Evolutionary conservation across 2,888 invertebrate genomes (phyloP).

Genomic region (Neoitamus cyanurus): DNA sequence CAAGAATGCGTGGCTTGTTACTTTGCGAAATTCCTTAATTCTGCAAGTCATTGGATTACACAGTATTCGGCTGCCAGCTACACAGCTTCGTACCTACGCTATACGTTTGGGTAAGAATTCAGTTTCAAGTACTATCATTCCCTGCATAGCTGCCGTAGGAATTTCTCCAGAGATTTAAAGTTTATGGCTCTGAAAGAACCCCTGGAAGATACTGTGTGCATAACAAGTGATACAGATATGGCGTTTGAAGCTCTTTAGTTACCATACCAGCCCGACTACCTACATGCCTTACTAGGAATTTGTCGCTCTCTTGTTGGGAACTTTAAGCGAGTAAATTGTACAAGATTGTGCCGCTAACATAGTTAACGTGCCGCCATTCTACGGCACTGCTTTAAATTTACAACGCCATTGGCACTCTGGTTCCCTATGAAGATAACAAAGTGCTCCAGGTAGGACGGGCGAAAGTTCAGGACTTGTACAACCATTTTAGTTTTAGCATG

Average conservation of each 20-base stretch:
- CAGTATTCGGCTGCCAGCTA: neutral
- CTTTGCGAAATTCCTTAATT: constrained; percentile 35
- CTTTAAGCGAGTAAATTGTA: constrained; percentile 34
- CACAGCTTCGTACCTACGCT: neutral
- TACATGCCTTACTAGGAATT: constrained; percentile 38
- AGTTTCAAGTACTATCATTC: constrained; percentile 39
- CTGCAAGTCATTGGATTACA: constrained; percentile 26
- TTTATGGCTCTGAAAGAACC: constrained; percentile 35
- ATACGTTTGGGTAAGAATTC: constrained; percentile 14
- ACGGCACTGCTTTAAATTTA: constrained; percentile 25
- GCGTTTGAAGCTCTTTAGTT: constrained; percentile 12
- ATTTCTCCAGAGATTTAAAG: constrained; percentile 44
- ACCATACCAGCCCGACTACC: neutral
- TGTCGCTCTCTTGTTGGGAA: constrained; percentile 32
- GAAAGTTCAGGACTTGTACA: constrained; percentile 3
- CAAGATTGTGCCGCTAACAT: constrained; percentile 41
- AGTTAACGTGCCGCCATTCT: constrained; percentile 36
- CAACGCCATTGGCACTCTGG: constrained; percentile 35
- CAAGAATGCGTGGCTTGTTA: constrained; percentile 27
- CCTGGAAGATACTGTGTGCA: constrained; percentile 37
- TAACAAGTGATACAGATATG: constrained; percentile 42
- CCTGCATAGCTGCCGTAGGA: constrained; percentile 36
- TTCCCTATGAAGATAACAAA: constrained; percentile 26
- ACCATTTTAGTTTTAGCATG: neutral
- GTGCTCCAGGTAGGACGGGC: neutral